phyloP scores from a whole-genome alignment of 2,797 vertebrate species.

The Typhlichthys subterraneus region DNA sequence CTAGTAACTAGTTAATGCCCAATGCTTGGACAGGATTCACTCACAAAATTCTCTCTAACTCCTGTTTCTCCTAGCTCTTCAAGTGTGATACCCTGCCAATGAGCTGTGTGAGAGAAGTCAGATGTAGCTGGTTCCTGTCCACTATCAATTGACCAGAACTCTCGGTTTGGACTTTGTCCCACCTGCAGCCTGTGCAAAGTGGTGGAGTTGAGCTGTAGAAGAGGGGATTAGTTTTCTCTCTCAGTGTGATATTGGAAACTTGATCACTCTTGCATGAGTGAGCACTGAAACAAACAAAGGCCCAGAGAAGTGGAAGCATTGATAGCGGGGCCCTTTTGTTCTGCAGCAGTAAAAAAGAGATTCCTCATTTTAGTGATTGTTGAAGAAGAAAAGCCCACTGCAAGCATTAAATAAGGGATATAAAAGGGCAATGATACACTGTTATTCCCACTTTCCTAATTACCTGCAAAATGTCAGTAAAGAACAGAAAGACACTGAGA shows the following conservation, averaged over 20 bases:
- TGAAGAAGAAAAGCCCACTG: no score
- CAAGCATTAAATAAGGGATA: no score
- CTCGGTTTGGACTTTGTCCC: constrained; percentile 43
- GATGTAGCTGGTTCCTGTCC: constrained; percentile 46
- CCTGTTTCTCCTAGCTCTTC: constrained; percentile 22
- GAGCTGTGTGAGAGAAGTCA: constrained; percentile 63
- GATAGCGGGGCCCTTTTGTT: constrained; percentile 51
- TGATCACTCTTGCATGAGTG: constrained; percentile 63
- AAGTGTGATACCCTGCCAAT: constrained; percentile 43
- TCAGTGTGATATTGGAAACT: constrained; percentile 57
- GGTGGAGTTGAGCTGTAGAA: constrained; percentile 16
- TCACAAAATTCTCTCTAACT: constrained; percentile 49
- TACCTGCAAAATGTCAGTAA: no score
- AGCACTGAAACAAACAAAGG: constrained; percentile 61
- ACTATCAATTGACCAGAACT: constrained; percentile 39
- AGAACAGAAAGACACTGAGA: no score
- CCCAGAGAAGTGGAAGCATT: constrained; percentile 41
- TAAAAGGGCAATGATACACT: no score
- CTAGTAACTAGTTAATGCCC: no score
- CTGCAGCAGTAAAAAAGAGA: constrained; percentile 48
- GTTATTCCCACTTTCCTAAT: no score
- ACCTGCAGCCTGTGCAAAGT: constrained; percentile 49
- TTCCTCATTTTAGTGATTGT: background rate
- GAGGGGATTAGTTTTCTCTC: constrained; percentile 42
- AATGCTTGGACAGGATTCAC: constrained; percentile 71